Base-by-base conservation (phyloP, 2,888 invertebrate genomes). In the Aporophyla lueneburgensis region DNA sequence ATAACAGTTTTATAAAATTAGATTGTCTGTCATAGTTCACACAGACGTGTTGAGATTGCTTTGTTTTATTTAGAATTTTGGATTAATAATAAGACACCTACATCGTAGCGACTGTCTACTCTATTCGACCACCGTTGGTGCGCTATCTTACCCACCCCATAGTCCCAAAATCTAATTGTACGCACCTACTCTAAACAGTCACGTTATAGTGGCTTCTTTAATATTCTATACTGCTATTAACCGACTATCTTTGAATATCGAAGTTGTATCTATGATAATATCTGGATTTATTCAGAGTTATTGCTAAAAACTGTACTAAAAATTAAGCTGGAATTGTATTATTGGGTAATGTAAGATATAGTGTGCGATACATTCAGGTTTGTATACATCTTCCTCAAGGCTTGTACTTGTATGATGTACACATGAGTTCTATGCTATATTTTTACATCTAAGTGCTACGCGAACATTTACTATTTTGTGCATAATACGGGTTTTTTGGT, bases 21-120 rank as follows among this genome's bases (percentile, higher is more conserved):
- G 79, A 65, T 85, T 85, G 70, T 78, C 87, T 84, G 83, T 70
- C 59, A 81, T 86, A 88, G 54, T 65, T 88, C 68, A 86, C 83
- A 87, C 88, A 91, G 91, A 90, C 88, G 84, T 89, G 80, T 88
- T 89, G 88, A 91, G 91, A 94, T 95, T 94, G 94, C 95, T 95
- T 94, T 88, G 90, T 87, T 89, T 91, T 87, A 90, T 85, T 95
- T 95, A 94, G 93, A 95, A 94, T 94, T 91, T 93, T 87, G 89
- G 91, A 91, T 92, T 89, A 89, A 88, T 88, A 80, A 76, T 87
- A 88, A 84, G 89, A 87, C 88, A 82, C 81, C 88, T 83, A 83
- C 63, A 75, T 69, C 67, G 63, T 69, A 72, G 74, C 79, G 83
- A 76, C 68, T 76, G 74, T 74, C 73, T 86, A 84, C 59, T 73